phyloP scores from a whole-genome alignment of 2,888 invertebrate species.

The Sarcophaga subvicina region DNA sequence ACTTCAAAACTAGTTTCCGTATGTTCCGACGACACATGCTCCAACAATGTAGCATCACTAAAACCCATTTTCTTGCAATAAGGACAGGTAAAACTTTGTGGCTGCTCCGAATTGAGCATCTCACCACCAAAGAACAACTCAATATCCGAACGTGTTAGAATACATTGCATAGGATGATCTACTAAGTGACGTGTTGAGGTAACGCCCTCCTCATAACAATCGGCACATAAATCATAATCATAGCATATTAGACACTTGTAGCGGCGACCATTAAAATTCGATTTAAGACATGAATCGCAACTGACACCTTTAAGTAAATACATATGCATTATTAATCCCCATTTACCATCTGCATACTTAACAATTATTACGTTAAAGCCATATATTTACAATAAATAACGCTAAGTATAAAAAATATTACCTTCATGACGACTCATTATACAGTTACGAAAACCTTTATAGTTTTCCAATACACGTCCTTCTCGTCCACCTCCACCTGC shows the following conservation, averaged over 20 bases:
- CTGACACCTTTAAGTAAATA: constrained; percentile 90
- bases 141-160: constrained; percentile 97
- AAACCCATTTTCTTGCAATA: constrained; percentile 98
- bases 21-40: constrained; percentile 95
- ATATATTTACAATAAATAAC: not conserved
- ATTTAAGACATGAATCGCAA: constrained; percentile 99
- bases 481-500: constrained; percentile 60
- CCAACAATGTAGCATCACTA: constrained; percentile 94
- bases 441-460: constrained; percentile 65
- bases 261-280: constrained; percentile 97
- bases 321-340: not conserved
- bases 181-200: constrained; percentile 95
- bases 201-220: constrained; percentile 96
- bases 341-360: not conserved
- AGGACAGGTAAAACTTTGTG: constrained; percentile 98
- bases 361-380: not conserved
- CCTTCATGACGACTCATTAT: constrained; percentile 97
- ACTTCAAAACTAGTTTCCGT: constrained; percentile 96
- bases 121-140: constrained; percentile 98
- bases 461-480: constrained; percentile 60
- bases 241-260: constrained; percentile 99
- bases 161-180: constrained; percentile 99
- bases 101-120: constrained; percentile 94
- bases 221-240: constrained; percentile 99
- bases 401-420: constrained; percentile 81